Base-by-base conservation (phyloP, 2,797 vertebrate species). In the Danio jaintianensis region DNA sequence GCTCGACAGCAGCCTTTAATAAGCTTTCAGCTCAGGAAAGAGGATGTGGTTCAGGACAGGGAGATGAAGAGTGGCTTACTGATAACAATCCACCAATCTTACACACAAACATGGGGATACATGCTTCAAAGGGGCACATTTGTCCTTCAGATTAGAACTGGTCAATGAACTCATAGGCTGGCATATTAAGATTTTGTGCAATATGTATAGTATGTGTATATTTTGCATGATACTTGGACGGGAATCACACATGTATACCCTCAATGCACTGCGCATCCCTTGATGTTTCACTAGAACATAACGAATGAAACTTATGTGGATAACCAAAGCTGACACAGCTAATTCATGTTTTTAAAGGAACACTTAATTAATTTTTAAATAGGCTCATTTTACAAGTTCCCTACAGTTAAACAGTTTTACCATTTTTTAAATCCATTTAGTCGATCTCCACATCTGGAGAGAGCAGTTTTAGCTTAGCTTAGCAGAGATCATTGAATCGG, bases 51-150 rank as follows among this genome's bases (percentile, higher is more conserved):
- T 38, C 74, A 83, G 73, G 76, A 16, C 52, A 79, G 64, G 22
- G 72, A 53, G 75, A 84, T 84, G 73, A 85, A 68, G 81, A 84
- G 48, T 45, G 38, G 78, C 52, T 82, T 83, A 78, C 58, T 77
- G 61, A 66, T 20, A 70, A 78, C 78, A 78, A 83, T 80, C 67
- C 43, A 61, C 73, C 59, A 20, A 69, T 81, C 78, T 80, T 78
- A 79, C 72, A 81, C 59, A 53, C 48, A 73, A 78, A 79, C 20
- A 83, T 69, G 42, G 15, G 67, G 50, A 78, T 59, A 75, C 59
- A 67, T 66, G 42, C 53, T 20, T 52, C 50, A 52, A 75, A 68
- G 18, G 29, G 20, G 20, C n/a, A 18, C 61, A 42, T 64, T 73
- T 81, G 58, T 63, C 67, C 66, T 69, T 45, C 55, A 56, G 55